These are phyloP conservation scores for Allygus modestus DNA, from an alignment of 2,888 invertebrate genomes.

Conservation along the genomic window DNA sequence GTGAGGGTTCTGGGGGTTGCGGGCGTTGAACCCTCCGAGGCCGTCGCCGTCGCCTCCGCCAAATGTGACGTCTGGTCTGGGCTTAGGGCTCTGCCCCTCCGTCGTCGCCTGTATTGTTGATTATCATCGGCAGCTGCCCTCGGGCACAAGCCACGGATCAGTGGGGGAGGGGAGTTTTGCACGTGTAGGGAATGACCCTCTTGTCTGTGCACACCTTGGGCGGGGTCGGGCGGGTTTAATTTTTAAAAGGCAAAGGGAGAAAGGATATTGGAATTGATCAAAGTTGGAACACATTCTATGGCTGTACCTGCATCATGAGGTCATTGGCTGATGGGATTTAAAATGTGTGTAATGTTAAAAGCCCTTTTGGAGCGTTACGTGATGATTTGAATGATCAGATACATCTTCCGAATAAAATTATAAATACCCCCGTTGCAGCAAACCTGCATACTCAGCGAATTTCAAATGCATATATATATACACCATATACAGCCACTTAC, in stretches of 20 bases:
- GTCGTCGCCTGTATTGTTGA: neutral
- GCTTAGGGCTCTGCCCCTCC: slow-evolving; percentile 6
- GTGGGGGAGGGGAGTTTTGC: neutral
- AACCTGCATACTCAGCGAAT: no score
- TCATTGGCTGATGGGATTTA: no score
- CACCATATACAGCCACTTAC: no score
- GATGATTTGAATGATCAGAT: no score
- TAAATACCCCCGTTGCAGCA: no score
- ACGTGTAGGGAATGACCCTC: slow-evolving; percentile 17
- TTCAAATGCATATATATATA: no score
- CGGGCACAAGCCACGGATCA: neutral
- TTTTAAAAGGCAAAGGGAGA: neutral
- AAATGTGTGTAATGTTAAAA: no score
- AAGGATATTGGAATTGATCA: no score
- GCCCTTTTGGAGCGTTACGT: no score
- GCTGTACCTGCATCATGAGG: no score
- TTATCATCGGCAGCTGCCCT: slow-evolving; percentile 17
- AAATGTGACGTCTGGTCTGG: slow-evolving; percentile 33
- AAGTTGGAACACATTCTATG: no score
- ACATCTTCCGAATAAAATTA: no score
- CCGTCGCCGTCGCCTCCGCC: neutral
- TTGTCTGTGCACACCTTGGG: neutral
- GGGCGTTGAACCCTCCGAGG: slow-evolving; percentile 15
- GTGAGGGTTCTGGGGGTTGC: neutral
- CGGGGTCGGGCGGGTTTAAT: neutral